A percentile compares a stretch with the other conserved stretches of the same genome.
Conservation (phyloP, 2,888 invertebrate genomes). For the Acanthosepion pharaonis region DNA sequence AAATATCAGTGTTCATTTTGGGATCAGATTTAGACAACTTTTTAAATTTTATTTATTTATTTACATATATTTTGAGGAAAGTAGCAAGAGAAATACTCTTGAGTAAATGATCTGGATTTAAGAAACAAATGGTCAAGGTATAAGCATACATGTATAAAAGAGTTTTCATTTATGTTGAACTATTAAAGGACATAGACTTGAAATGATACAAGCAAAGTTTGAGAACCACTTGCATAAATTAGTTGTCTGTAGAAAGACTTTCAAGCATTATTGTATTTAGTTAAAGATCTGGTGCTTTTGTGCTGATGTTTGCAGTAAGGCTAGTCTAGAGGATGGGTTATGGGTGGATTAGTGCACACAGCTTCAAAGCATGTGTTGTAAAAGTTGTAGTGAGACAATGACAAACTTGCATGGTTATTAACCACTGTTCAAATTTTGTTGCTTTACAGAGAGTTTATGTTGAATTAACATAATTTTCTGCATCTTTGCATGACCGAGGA, state of each 20-base stretch:
- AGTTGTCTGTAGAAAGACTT: neutral
- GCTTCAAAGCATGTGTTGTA: neutral
- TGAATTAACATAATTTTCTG: neutral
- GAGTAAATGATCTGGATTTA: too few species aligned
- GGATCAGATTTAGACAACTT: too few species aligned
- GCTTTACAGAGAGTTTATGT: neutral
- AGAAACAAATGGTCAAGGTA: too few species aligned
- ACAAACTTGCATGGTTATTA: neutral
- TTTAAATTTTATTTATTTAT: too few species aligned
- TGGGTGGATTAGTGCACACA: neutral
- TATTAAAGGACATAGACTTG: too few species aligned
- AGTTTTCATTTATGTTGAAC: too few species aligned
- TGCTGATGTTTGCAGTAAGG: neutral
- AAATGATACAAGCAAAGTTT: too few species aligned
- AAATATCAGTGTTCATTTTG: too few species aligned
- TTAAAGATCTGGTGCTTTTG: neutral
- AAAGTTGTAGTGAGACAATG: neutral
- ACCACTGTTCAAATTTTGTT: neutral
- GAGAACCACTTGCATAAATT: neutral
- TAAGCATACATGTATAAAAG: too few species aligned
- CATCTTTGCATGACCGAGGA: neutral
- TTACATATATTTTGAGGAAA: too few species aligned
- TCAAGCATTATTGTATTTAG: neutral
- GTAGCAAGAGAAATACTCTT: too few species aligned
- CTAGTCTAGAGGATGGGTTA: neutral